phyloP scores from a whole-genome alignment of 2,113 vertebrate species.

The Pycnonotus jocosus region DNA sequence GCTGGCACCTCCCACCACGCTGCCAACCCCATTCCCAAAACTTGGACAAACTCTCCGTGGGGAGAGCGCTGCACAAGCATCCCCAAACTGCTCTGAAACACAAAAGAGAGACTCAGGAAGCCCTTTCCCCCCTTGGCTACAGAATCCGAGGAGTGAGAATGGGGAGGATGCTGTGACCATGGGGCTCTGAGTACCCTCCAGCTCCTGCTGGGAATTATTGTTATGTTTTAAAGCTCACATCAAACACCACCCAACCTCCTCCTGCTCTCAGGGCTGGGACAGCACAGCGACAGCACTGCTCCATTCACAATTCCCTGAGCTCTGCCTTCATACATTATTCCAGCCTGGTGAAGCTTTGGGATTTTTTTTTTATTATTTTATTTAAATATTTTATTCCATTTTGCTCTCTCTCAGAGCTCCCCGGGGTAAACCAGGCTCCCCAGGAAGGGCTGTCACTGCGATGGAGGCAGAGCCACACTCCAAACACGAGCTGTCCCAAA shows the following conservation, averaged over 20 bases:
- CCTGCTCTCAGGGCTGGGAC: neutral
- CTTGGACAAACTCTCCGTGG: fast-evolving
- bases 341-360: neutral
- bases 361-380: fast-evolving
- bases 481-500: neutral
- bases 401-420: neutral
- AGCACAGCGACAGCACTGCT: neutral
- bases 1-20: fast-evolving
- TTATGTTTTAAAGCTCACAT: neutral
- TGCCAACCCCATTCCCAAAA: neutral
- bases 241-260: neutral
- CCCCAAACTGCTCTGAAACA: neutral
- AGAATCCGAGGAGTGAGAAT: fast-evolving
- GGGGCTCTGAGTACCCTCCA: neutral
- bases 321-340: neutral
- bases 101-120: fast-evolving
- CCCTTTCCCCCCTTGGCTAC: fast-evolving
- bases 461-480: neutral
- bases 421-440: neutral
- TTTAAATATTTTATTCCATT: neutral
- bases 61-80: neutral
- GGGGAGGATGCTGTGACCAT: fast-evolving
- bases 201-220: neutral
- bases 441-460: neutral
- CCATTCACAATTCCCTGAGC: neutral